Base-by-base conservation (phyloP, 2,797 vertebrate species). In the Hippocampus kuda region DNA sequence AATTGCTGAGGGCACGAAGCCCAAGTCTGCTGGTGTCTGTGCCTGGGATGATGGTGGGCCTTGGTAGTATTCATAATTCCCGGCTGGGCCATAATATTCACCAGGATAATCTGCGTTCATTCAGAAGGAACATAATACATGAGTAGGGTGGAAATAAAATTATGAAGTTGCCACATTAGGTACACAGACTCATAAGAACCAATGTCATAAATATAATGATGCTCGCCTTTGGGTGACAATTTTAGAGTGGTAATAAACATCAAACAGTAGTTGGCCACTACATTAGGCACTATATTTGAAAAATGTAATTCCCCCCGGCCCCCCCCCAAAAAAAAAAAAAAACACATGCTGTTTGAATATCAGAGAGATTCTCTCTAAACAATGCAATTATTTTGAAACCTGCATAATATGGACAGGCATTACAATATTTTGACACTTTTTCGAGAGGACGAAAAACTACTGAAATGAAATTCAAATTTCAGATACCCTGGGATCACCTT, bases 1-100 rank as follows among this genome's bases (percentile, higher is more conserved):
- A 75, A 93, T 91, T 22, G 95, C 94, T 68, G 94, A 94, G 62
- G 94, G 92, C 80, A 95, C 90, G 76, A 94, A 98, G 84, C 93
- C 93, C 74, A 96, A 87, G 80, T 99, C 96, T 66, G 93, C 93
- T 0, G 96, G 96, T 30, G 95, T 97, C 87, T 96, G 96, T 56
- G 94, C 95, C 87, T 95, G 96, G 27, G 95, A 94, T 0, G 90
- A 83, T 4, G 96, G 96, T 3, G 94, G 95, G 42, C 94, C 95
- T 68, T 94, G 94, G 76, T 92, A 99, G 90, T 96, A 98, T 85
- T 98, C 96, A 46, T 95, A 99, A 75, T 94, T 97, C 84, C 93
- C 91, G 82, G 93, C 93, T 0, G 93, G 90, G 44, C 92, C 90
- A 1, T 98, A 98, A 86, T 95, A 99, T 84, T 99, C 96, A 46